phyloP scores from a whole-genome alignment of 2,888 invertebrate genomes.

The Pseudoips prasinana region DNA sequence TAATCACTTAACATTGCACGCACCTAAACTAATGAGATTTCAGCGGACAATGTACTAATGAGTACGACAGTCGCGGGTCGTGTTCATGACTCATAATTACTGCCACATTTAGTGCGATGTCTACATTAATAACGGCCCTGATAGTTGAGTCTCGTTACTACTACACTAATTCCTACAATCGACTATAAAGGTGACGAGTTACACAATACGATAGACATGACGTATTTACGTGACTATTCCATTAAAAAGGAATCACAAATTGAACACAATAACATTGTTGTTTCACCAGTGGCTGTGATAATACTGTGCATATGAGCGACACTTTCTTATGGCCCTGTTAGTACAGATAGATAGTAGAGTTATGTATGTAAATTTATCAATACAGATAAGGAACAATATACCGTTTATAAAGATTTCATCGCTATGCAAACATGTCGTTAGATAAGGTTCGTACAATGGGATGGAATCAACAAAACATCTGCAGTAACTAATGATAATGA shows the following conservation, averaged over 20 bases:
- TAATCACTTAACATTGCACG: constrained; percentile 77
- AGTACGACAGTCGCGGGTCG: constrained; percentile 62
- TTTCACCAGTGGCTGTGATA: constrained; percentile 55
- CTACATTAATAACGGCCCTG: constrained; percentile 45
- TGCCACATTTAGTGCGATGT: constrained; percentile 60
- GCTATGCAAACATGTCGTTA: constrained; percentile 52
- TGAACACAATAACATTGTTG: constrained; percentile 46
- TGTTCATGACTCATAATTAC: constrained; percentile 69
- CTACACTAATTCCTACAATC: constrained; percentile 40
- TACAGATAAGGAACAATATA: constrained; percentile 71
- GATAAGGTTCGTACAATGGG: constrained; percentile 40
- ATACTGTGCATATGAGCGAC: constrained; percentile 61
- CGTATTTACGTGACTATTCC: constrained; percentile 39
- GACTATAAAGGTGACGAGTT: constrained; percentile 5
- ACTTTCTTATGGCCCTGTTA: constrained; percentile 66
- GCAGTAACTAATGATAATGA: constrained; percentile 17
- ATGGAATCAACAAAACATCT: constrained; percentile 30
- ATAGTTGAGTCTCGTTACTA: constrained; percentile 30
- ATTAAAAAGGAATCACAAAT: constrained; percentile 35
- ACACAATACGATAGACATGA: constrained; percentile 34
- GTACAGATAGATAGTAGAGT: constrained; percentile 56
- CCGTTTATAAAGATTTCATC: constrained; percentile 58
- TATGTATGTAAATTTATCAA: constrained; percentile 75
- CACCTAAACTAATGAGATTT: constrained; percentile 77
- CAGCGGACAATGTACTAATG: constrained; percentile 71